Conservation (phyloP, 2,113 vertebrate genomes). For the Smithornis capensis region DNA sequence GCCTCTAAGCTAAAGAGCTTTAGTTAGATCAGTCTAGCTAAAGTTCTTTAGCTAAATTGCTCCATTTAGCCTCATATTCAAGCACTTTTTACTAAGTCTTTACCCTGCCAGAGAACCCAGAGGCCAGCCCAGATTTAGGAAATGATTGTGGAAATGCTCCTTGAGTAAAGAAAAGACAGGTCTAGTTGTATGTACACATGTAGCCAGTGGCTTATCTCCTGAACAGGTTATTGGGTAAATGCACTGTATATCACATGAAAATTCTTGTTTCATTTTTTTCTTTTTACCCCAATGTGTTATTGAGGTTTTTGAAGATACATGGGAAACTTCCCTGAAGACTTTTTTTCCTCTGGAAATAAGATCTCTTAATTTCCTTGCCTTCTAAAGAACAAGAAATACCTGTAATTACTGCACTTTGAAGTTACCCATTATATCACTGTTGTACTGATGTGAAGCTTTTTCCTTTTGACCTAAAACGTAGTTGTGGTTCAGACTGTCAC, state of each 20-base stretch:
- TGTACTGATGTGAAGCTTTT: not conserved
- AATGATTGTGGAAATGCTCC: not conserved
- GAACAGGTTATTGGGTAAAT: no score
- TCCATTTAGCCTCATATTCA: not conserved
- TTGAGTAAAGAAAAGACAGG: not conserved
- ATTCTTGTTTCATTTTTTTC: not conserved
- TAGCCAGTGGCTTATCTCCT: not conserved
- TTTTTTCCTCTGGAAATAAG: not conserved
- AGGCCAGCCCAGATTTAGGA: not conserved
- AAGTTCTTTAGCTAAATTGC: slow-evolving; percentile 4
- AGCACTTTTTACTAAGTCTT: not conserved
- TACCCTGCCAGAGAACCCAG: not conserved
- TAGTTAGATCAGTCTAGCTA: slow-evolving; percentile 18
- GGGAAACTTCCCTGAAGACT: not conserved
- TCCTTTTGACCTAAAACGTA: not conserved
- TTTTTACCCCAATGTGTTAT: not conserved
- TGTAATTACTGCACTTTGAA: slow-evolving; percentile 5
- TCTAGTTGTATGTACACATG: not conserved
- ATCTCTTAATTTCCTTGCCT: not conserved
- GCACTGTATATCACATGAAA: not conserved
- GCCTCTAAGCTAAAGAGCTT: slow-evolving; percentile 34
- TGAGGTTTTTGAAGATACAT: not conserved
- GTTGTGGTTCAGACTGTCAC: not conserved
- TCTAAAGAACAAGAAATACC: slow-evolving; percentile 12
- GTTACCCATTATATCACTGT: not conserved